A percentile compares a stretch with the other conserved stretches of the same genome.
These are phyloP conservation scores for Tetheella fluctuosa DNA, from an alignment of 2,888 invertebrate genomes.

Conservation along the genomic window DNA sequence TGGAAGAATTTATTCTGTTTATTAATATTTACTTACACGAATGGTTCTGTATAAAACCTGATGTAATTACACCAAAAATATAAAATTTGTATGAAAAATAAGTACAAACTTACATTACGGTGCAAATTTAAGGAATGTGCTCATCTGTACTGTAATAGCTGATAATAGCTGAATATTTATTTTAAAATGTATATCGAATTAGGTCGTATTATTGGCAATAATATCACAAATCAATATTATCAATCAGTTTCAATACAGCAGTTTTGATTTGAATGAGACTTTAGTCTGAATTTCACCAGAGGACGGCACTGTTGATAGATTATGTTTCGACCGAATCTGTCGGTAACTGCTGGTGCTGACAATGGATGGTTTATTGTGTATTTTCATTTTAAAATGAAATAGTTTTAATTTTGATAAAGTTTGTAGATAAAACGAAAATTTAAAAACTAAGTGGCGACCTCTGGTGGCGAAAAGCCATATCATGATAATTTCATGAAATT, in stretches of 20 bases:
- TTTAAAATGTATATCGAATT: constrained; percentile 54
- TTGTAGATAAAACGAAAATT: background rate
- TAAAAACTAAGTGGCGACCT: background rate
- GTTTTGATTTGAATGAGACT: constrained; percentile 17
- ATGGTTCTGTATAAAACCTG: constrained; percentile 58
- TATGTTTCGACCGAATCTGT: too few species aligned
- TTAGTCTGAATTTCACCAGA: constrained; percentile 5
- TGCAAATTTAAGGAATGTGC: constrained; percentile 71
- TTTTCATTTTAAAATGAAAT: too few species aligned
- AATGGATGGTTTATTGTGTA: background rate
- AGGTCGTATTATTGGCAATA: constrained; percentile 67
- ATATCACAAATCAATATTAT: constrained; percentile 77
- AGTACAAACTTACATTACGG: constrained; percentile 67
- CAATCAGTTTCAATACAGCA: constrained; percentile 41
- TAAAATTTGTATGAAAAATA: constrained; percentile 74
- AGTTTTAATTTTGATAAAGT: background rate
- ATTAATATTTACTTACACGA: constrained; percentile 24
- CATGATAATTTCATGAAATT: constrained; percentile 16
- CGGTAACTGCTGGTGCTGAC: background rate
- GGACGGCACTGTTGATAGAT: background rate
- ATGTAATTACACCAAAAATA: constrained; percentile 64
- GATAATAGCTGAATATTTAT: constrained; percentile 37
- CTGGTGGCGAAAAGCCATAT: background rate
- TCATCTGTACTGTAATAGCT: constrained; percentile 26
- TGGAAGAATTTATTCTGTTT: constrained; percentile 62